A percentile compares a stretch with the other conserved stretches of the same genome.
phyloP scores from a whole-genome alignment of 2,888 invertebrate genomes.

The Petrolisthes cinctipes region DNA sequence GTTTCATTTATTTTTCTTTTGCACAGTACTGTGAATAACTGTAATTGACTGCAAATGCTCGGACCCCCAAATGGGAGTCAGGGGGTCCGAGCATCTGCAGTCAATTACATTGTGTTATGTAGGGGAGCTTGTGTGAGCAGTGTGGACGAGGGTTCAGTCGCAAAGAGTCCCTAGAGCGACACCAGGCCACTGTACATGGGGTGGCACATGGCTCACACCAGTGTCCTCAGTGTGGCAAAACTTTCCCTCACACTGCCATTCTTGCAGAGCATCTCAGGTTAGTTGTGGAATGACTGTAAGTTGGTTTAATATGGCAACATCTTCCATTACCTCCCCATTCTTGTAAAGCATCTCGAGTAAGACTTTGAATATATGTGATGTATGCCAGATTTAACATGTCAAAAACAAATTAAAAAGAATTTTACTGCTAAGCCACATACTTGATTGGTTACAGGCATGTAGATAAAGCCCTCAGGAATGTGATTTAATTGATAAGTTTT shows the following conservation, averaged over 20 bases:
- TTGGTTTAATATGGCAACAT: too few species aligned
- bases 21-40: background rate
- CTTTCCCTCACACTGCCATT: conserved; percentile 48
- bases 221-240: conserved; percentile 46
- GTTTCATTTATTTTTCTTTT: background rate
- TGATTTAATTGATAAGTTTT: too few species aligned
- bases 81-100: background rate
- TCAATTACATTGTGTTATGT: background rate
- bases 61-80: background rate
- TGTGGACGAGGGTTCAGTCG: conserved; percentile 53
- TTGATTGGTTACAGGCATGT: too few species aligned
- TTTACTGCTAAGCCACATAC: too few species aligned
- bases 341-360: too few species aligned
- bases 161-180: conserved; percentile 53
- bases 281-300: background rate
- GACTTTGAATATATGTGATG: too few species aligned
- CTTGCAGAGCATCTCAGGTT: conserved; percentile 46
- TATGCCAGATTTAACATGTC: too few species aligned
- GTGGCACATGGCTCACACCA: conserved; percentile 45
- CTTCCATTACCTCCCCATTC: too few species aligned
- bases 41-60: background rate
- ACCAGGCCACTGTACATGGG: conserved; percentile 39
- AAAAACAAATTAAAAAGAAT: too few species aligned
- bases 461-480: too few species aligned
- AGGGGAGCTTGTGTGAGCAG: conserved; percentile 42